These are phyloP conservation scores for Suillia variegata DNA, from an alignment of 2,888 invertebrate genomes.

Conservation along the genomic window DNA sequence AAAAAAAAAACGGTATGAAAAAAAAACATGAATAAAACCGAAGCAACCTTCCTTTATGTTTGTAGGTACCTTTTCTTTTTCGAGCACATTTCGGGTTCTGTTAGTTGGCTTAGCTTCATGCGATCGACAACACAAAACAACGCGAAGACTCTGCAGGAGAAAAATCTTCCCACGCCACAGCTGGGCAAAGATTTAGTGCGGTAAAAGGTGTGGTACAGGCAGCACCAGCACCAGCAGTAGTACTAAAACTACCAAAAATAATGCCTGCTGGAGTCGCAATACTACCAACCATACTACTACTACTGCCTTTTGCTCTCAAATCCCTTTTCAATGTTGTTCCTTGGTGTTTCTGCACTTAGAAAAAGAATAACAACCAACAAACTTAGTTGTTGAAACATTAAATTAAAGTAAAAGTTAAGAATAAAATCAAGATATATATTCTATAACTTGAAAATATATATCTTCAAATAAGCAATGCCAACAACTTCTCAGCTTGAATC, in stretches of 20 bases:
- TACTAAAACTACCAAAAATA: background rate
- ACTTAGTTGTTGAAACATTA: too few relatives aligned
- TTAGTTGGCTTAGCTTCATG: background rate
- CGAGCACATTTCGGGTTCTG: background rate
- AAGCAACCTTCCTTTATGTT: background rate
- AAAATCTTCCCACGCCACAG: slow-evolving; percentile 61
- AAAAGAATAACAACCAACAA: too few relatives aligned
- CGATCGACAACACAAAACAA: background rate
- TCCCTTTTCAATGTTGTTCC: background rate
- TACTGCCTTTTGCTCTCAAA: background rate
- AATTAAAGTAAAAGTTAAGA: too few relatives aligned
- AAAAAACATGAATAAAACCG: background rate
- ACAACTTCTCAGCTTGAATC: too few relatives aligned
- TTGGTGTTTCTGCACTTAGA: background rate
- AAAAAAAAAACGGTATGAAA: background rate
- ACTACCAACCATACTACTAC: too few relatives aligned
- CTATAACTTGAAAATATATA: too few relatives aligned
- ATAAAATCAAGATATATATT: too few relatives aligned
- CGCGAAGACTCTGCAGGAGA: slow-evolving; percentile 30
- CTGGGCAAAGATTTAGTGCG: slow-evolving; percentile 31
- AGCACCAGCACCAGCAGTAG: background rate
- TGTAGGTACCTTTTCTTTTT: background rate
- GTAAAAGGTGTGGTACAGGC: slow-evolving; percentile 20
- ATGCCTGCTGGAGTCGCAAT: background rate
- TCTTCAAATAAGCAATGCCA: too few relatives aligned